Percentiles rank a stretch among this genome's conserved stretches.
Conservation (phyloP, 2,113 vertebrate genomes). For the Procavia capensis region DNA sequence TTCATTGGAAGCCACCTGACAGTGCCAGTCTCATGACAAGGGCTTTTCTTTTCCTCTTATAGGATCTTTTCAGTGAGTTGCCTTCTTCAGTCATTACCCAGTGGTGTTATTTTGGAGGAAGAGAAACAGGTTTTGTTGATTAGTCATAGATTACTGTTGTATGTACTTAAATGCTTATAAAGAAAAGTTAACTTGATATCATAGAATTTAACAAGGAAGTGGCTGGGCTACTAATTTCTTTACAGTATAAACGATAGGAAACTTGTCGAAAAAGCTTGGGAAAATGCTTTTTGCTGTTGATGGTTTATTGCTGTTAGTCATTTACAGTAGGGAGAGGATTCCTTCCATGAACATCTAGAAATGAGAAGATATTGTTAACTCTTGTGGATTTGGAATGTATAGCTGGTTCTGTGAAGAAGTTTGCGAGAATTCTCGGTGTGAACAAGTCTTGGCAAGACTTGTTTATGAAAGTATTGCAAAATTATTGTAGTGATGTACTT, state of each 20-base stretch:
- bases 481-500: constrained; percentile 44
- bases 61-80: not conserved
- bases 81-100: constrained; percentile 50
- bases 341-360: not conserved
- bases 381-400: constrained; percentile 51
- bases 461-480: constrained; percentile 65
- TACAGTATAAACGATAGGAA: not conserved
- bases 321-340: not conserved
- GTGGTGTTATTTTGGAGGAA: constrained; percentile 51
- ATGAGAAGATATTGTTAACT: constrained; percentile 43
- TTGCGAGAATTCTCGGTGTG: constrained; percentile 40
- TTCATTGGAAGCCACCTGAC: not conserved
- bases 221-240: not conserved
- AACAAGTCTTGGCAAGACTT: constrained; percentile 71
- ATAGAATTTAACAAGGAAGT: constrained; percentile 55
- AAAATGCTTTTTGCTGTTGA: constrained; percentile 30
- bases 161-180: constrained; percentile 46
- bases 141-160: constrained; percentile 65
- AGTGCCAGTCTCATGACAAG: not conserved
- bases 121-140: constrained; percentile 79
- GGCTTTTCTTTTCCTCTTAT: not conserved
- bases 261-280: constrained; percentile 11
- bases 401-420: constrained; percentile 44
- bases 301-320: not conserved
- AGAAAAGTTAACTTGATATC: constrained; percentile 53